Percentiles rank a stretch among this genome's conserved stretches.
phyloP scores from a whole-genome alignment of 2,113 vertebrate genomes.

The Orycteropus afer region DNA sequence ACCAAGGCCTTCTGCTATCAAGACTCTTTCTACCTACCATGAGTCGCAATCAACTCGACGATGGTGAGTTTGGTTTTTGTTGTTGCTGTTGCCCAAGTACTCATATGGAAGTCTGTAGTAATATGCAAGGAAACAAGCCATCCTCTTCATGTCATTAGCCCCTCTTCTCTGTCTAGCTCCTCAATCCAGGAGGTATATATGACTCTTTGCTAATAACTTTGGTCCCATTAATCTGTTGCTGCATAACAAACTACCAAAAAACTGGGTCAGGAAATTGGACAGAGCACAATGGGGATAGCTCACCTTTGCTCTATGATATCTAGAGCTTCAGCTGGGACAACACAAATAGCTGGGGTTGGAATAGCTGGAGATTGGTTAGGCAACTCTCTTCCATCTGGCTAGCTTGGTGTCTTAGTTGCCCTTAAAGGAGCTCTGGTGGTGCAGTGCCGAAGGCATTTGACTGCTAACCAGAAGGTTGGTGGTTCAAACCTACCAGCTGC shows the following conservation, averaged over 20 bases:
- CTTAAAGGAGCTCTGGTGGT: too few species aligned
- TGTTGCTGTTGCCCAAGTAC: too few species aligned
- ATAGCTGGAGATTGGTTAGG: background rate
- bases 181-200: background rate
- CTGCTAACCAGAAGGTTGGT: too few species aligned
- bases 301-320: too few species aligned
- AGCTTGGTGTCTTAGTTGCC: too few species aligned
- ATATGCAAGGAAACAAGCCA: background rate
- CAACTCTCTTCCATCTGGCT: background rate
- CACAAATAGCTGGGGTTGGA: background rate
- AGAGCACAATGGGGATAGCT: too few species aligned
- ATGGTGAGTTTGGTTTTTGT: too few species aligned
- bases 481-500: too few species aligned
- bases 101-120: too few species aligned
- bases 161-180: background rate
- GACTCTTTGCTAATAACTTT: background rate
- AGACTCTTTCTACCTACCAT: background rate
- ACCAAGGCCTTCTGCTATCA: background rate
- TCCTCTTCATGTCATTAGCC: rapidly evolving
- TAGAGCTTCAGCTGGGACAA: background rate
- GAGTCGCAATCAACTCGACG: too few species aligned
- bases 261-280: background rate
- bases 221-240: background rate
- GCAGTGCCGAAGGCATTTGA: too few species aligned
- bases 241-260: background rate